Conservation (phyloP, 2,113 vertebrate genomes). For the Bufo bufo region DNA sequence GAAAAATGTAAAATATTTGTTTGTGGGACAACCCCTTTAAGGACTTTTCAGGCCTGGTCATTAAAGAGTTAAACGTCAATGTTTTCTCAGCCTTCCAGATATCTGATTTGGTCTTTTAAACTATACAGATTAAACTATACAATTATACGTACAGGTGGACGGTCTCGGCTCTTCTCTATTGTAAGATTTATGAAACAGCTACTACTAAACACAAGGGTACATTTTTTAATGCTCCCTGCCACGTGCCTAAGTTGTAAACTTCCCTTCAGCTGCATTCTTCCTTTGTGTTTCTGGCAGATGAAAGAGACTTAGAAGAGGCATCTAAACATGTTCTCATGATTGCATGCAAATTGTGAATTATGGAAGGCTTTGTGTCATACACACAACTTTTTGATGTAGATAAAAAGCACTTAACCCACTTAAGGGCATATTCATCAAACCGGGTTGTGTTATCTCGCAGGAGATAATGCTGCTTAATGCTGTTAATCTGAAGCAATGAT, state of each 20-base stretch:
- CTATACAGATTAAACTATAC: too few species aligned
- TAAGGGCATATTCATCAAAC: conserved; percentile 29
- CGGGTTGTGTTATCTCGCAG: conserved; percentile 8
- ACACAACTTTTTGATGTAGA: conserved; percentile 31
- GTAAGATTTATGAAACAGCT: not conserved
- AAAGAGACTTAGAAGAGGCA: not conserved
- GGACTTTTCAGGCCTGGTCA: too few species aligned
- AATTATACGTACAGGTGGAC: not conserved
- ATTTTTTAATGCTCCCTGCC: not conserved
- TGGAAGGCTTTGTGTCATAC: not conserved
- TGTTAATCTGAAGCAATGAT: not conserved
- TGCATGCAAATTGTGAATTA: conserved; percentile 31
- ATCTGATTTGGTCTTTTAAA: not conserved
- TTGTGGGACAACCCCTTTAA: too few species aligned
- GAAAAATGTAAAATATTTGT: too few species aligned
- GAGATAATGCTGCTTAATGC: conserved; percentile 21
- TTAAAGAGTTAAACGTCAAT: too few species aligned
- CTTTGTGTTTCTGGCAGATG: conserved; percentile 3
- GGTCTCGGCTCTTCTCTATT: not conserved
- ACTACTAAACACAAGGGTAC: not conserved
- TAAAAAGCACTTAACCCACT: conserved; percentile 35
- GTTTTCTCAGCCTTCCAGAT: not conserved
- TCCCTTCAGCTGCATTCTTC: not conserved
- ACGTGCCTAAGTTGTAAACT: not conserved
- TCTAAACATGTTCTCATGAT: not conserved